Conservation (phyloP, 2,888 invertebrate genomes). For the Epistrophella euchroma region DNA sequence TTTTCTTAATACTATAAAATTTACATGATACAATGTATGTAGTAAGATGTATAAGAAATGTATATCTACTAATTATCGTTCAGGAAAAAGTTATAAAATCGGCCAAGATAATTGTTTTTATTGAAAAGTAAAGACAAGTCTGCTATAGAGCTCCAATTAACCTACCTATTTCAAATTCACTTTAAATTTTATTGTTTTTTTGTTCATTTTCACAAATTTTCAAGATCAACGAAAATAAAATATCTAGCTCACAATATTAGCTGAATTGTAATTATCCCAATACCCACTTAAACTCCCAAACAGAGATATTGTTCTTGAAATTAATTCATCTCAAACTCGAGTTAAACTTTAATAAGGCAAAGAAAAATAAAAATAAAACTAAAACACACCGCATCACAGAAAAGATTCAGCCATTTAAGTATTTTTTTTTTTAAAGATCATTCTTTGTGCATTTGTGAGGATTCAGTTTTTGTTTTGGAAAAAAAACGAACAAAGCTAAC, state of each 20-base stretch:
- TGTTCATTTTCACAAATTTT: constrained; percentile 8
- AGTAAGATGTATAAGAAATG: no score
- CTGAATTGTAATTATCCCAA: constrained; percentile 31
- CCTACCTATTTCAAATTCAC: background rate
- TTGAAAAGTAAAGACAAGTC: no score
- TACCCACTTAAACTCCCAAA: constrained; percentile 59
- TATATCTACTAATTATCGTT: no score
- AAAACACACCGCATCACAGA: background rate
- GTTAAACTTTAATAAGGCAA: background rate
- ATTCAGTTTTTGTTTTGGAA: constrained; percentile 11
- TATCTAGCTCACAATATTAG: constrained; percentile 34
- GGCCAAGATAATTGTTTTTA: no score
- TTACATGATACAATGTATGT: no score
- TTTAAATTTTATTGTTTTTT: no score
- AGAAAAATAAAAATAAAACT: constrained; percentile 2
- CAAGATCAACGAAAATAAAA: background rate
- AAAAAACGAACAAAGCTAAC: no score
- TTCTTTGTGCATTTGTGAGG: constrained; percentile 33
- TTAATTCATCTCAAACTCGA: constrained; percentile 29
- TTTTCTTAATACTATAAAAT: no score
- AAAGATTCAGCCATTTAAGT: constrained; percentile 25
- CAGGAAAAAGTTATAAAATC: no score
- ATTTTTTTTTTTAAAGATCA: constrained; percentile 37
- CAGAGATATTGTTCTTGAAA: constrained; percentile 38
- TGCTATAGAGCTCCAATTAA: no score